Percentiles rank a stretch among this genome's conserved stretches.
Conservation (phyloP, 2,888 invertebrate species). For the Eumacrocentrus americanus region DNA sequence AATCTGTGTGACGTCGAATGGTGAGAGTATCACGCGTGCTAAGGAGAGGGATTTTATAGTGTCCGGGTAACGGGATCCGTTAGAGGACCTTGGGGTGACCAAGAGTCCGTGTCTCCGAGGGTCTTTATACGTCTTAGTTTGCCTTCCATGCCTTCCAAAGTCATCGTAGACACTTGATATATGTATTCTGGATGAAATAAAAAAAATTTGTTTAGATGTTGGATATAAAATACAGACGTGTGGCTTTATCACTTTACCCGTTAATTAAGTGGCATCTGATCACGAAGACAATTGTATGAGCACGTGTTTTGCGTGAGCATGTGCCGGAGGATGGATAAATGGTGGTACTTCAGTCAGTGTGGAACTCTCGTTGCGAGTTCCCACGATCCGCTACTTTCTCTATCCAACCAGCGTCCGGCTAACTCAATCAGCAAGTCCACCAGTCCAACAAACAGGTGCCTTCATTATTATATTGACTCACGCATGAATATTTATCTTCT, state of each 20-base stretch:
- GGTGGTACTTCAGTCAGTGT: slow-evolving; percentile 1
- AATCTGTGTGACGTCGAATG: slow-evolving; percentile 9
- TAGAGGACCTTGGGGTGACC: slow-evolving; percentile 26
- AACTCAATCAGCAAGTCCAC: slow-evolving; percentile 29
- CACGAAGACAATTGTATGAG: slow-evolving; percentile 7
- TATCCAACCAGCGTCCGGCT: slow-evolving; percentile 40
- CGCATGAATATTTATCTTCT: slow-evolving; percentile 7
- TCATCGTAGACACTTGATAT: slow-evolving; percentile 1
- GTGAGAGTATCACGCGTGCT: slow-evolving; percentile 19
- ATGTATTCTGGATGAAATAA: not conserved
- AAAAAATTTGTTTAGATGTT: not conserved
- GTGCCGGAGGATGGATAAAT: slow-evolving; percentile 12
- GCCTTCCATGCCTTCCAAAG: not conserved
- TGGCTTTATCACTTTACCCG: not conserved
- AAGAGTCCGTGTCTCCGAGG: slow-evolving; percentile 16
- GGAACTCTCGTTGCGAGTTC: slow-evolving; percentile 45
- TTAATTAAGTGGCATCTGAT: slow-evolving; percentile 9
- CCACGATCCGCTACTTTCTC: slow-evolving; percentile 58
- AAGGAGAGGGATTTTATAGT: slow-evolving; percentile 16
- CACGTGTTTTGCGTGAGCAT: slow-evolving; percentile 17
- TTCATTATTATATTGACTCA: slow-evolving; percentile 4
- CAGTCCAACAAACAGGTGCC: slow-evolving; percentile 25
- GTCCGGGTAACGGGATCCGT: slow-evolving; percentile 21
- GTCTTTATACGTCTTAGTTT: not conserved
- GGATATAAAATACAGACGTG: not conserved